phyloP scores from a whole-genome alignment of 1,140 invertebrate species.

The Camponotus vicinus region DNA sequence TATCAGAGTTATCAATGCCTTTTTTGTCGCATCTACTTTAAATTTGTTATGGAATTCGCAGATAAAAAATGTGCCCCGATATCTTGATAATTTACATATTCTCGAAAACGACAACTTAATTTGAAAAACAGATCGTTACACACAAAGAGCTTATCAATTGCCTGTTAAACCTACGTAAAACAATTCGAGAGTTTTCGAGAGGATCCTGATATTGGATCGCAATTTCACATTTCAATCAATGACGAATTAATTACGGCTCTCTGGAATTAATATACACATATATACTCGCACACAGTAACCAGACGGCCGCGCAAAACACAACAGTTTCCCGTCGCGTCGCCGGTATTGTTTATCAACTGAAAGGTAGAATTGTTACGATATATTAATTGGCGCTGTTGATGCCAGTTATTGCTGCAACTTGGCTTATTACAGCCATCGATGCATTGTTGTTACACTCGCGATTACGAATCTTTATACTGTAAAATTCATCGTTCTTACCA shows the following conservation, averaged over 20 bases:
- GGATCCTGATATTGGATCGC: not conserved
- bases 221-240: constrained; percentile 37
- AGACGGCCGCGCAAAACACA: not conserved
- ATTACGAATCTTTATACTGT: constrained; percentile 21
- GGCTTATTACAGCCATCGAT: constrained; percentile 8
- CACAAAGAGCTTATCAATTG: constrained; percentile 10
- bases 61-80: not conserved
- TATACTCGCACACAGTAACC: not conserved
- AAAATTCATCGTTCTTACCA: constrained; percentile 23
- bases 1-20: not conserved
- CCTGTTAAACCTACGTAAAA: not conserved
- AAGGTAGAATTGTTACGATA: constrained; percentile 57
- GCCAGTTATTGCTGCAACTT: constrained; percentile 38
- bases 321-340: not conserved
- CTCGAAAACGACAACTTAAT: not conserved
- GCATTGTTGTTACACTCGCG: constrained; percentile 20
- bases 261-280: constrained; percentile 26
- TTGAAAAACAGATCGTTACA: not conserved
- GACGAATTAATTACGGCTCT: constrained; percentile 38
- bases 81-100: not conserved
- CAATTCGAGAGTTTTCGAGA: not conserved
- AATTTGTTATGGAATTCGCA: not conserved
- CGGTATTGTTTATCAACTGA: constrained; percentile 49
- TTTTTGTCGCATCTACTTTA: not conserved
- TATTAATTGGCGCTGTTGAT: constrained; percentile 45